Evolutionary conservation across 2,113 vertebrate genomes (phyloP).

Genomic region (Synchiropus splendidus): DNA sequence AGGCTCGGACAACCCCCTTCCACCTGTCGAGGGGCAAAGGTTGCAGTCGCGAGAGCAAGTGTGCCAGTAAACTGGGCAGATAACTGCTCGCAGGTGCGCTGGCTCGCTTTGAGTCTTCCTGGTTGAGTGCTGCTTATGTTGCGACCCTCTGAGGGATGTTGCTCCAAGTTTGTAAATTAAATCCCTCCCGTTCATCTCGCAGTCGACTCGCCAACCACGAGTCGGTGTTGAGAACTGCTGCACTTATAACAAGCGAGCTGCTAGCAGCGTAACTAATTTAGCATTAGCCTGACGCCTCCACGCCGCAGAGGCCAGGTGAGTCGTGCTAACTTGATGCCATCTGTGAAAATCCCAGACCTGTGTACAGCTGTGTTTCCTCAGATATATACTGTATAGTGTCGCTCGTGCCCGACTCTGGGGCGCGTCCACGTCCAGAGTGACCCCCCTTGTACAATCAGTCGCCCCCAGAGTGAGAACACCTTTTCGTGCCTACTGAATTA

Average conservation of each 20-base stretch:
- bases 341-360: conserved; percentile 18
- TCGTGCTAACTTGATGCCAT: neutral
- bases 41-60: conserved; percentile 79
- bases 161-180: conserved; percentile 7
- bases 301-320: conserved; percentile 21
- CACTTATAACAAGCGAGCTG: conserved; percentile 8
- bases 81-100: conserved; percentile 59
- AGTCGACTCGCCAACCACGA: conserved; percentile 3
- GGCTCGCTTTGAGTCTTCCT: conserved; percentile 1
- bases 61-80: conserved; percentile 92
- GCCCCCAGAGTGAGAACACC: conserved; percentile 37
- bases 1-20: conserved; percentile 71
- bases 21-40: conserved; percentile 68
- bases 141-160: too few relatives aligned
- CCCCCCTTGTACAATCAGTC: conserved; percentile 52
- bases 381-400: conserved; percentile 37
- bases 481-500: conserved; percentile 55
- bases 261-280: conserved; percentile 19
- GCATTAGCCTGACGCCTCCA: conserved; percentile 32
- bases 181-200: conserved; percentile 7
- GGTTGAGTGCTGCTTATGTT: too few relatives aligned
- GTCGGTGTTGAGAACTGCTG: conserved; percentile 6
- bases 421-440: conserved; percentile 10
- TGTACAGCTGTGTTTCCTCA: conserved; percentile 47
- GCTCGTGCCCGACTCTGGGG: conserved; percentile 13